Evolutionary conservation across 2,888 invertebrate genomes (phyloP), one percentile per base, ranked within the genome.

Genomic region (Acrocyrtus sp.): DNA sequence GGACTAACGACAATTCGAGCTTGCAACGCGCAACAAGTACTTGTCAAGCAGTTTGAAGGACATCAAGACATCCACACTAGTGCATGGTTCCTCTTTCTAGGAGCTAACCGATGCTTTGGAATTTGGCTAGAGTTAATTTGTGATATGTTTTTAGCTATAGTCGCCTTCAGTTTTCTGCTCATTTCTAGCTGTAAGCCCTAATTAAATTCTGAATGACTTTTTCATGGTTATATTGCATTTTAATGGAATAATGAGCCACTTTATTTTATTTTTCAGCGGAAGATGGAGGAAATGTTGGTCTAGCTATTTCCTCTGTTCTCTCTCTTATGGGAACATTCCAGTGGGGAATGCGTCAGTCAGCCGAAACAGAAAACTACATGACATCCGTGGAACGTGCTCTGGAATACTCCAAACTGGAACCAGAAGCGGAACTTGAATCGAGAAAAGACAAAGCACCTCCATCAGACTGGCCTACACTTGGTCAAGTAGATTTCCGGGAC

Each of bases 1-100:
- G 98, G 98, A 0, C 86, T 98, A 75, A 90, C 94, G 0, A 96
- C 97, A 0, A 96, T 98, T 54, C 88, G 97, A 61, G 94, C 96
- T 0, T 96, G 94, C 83, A 89, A 89, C 5, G 94, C 94, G 0
- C 92, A 95, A 82, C 88, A 89, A 61, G 89, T 91, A 22, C 89
- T 97, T 39, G 88, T 89, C 56, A 87, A 89, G 80, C 92, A 93
- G 82, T 93, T 94, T 81, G 93, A 93, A 82, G 83, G 84, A 24
- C 87, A 91, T 77, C 85, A 92, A 87, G 74, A 80, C 43, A 29
- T 67, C 3, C 96, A 98, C 83, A 94, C 95, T 62, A 92, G 96
- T 0, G 92, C 97, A 5, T 98, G 94, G 92, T 96, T 90, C 83
- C 86, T 95, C 82, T 96, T 96, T 84, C 90, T 98, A 61, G 89